Evolutionary conservation across 2,888 invertebrate species (phyloP), one percentile per base, ranked within the genome.

Genomic region (Phortica okadai): DNA sequence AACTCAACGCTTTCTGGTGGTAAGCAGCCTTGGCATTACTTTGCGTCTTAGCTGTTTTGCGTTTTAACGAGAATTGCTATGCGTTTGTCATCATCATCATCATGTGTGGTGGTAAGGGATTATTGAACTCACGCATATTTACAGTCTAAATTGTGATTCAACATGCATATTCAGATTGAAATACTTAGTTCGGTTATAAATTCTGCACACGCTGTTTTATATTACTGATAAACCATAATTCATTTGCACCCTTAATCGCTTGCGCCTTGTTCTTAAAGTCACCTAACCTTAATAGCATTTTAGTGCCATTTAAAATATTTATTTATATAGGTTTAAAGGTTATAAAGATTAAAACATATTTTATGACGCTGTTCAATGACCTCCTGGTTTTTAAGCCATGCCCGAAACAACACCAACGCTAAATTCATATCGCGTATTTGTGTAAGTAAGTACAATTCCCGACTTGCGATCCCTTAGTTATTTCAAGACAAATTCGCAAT

Each of bases 401-500:
- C 33, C 33, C 33, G 33, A 33, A 33, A 33, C 50, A 50, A 50
- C 50, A 50, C 50, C 50, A 33, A 33, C 50, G 21, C 59, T 59
- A 59, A 59, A 7, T 4, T 16, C 10, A 59, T n/a, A 14, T 59
- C 7, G n/a, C 59, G 6, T 54, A 54, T 54, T 0, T 54, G 6
- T 54, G 54, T n/a, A 54, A 54, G 33, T 50, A 50, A 50, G 10
- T 50, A 14, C 14, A 6, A 14, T 50, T 8, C 50, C 14, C 14
- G 14, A 50, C 14, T 11, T 50, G 10, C 50, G 50, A 50, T 50
- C 50, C 41, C 41, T 62, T n/a, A 5, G 21, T 59, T 59, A 11
- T 33, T 25, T 64, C 11, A 66, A 70, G 25, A 25, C 10, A 70
- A 70, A 70, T 7, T 70, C 33, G 14, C 70, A 56, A 72, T 72